Base-by-base conservation (phyloP, 2,888 invertebrate genomes). In the Yponomeuta malinellus region DNA sequence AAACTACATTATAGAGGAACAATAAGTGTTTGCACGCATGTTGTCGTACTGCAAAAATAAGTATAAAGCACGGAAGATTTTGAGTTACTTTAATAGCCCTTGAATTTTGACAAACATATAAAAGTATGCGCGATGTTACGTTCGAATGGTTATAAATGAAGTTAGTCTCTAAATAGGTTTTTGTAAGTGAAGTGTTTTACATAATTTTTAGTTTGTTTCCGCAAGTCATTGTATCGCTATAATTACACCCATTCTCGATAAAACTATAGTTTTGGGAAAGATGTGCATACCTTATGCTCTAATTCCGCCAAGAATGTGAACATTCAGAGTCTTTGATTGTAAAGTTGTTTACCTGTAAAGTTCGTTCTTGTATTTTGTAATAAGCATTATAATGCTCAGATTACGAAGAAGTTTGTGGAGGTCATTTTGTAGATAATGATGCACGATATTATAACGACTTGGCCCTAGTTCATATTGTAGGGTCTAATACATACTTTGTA, bases 1-100 rank as follows among this genome's bases (percentile, higher is more conserved):
- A 12, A 52, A 52, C 52, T 52, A 9, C 12, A 9, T 52, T 52
- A 52, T 52, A 52, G 10, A 52, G 52, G 52, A 52, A 52, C 8
- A 43, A 8, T 59, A 6, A 12, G 2, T 59, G 12, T 59, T 59
- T 59, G 52, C 52, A 59, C 12, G 15, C 15, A 15, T 59, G 8
- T 59, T 59, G 52, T 59, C 52, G 52, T 15, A 59, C 52, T 59
- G 15, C 15, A 59, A 59, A 84, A 81, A 80, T 73, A 81, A 69
- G 43, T 71, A 78, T 81, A 77, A 78, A 83, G 80, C 81, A 80
- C 84, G 83, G 85, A 79, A 15, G 52, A 12, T 59, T 15, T 59
- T 15, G 52, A 15, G 8, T 15, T 59, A 15, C 12, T 15, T 59
- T 59, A 59, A 15, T 3, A 52, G 10, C 10, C 52, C 10, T 12